Evolutionary conservation across 2,113 vertebrate genomes (phyloP).

Genomic region (Perca schrenkii): DNA sequence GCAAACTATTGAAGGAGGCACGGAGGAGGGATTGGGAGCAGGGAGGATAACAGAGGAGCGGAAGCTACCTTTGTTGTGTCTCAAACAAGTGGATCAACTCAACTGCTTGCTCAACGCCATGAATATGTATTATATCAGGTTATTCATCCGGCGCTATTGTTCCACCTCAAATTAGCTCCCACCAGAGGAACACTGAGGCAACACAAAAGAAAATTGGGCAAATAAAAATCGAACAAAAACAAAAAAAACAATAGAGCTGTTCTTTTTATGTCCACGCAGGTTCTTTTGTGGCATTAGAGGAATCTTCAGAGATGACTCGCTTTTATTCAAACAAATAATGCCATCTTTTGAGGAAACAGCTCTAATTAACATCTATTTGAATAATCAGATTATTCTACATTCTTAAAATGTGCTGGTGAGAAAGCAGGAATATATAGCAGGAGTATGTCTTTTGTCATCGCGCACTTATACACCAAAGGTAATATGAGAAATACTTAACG

Average conservation of each 20-base stretch:
- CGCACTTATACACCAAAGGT: slow-evolving; percentile 36
- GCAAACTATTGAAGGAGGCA: slow-evolving; percentile 64
- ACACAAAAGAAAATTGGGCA: slow-evolving; percentile 57
- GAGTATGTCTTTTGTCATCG: slow-evolving; percentile 42
- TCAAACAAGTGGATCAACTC: slow-evolving; percentile 73
- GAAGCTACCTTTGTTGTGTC: slow-evolving; percentile 76
- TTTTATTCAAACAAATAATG: slow-evolving; percentile 55
- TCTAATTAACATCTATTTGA: slow-evolving; percentile 82
- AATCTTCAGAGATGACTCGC: slow-evolving; percentile 57
- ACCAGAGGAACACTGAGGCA: slow-evolving; percentile 50
- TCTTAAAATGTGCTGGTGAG: slow-evolving; percentile 26
- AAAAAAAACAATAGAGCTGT: slow-evolving; percentile 35
- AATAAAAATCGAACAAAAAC: slow-evolving; percentile 63
- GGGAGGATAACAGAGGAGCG: slow-evolving; percentile 66
- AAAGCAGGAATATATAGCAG: slow-evolving; percentile 28
- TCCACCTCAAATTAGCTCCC: slow-evolving; percentile 55
- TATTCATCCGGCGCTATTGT: slow-evolving; percentile 71
- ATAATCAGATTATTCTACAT: slow-evolving; percentile 76
- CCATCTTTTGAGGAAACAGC: slow-evolving; percentile 43
- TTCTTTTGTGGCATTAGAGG: slow-evolving; percentile 53
- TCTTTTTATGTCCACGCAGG: slow-evolving; percentile 56
- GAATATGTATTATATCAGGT: slow-evolving; percentile 78
- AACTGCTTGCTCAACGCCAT: slow-evolving; percentile 67
- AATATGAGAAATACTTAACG: slow-evolving; percentile 29
- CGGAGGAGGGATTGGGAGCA: slow-evolving; percentile 76